These are phyloP conservation scores for Clarias fuscus DNA, from an alignment of 2,797 vertebrate genomes.

Conservation along the genomic window DNA sequence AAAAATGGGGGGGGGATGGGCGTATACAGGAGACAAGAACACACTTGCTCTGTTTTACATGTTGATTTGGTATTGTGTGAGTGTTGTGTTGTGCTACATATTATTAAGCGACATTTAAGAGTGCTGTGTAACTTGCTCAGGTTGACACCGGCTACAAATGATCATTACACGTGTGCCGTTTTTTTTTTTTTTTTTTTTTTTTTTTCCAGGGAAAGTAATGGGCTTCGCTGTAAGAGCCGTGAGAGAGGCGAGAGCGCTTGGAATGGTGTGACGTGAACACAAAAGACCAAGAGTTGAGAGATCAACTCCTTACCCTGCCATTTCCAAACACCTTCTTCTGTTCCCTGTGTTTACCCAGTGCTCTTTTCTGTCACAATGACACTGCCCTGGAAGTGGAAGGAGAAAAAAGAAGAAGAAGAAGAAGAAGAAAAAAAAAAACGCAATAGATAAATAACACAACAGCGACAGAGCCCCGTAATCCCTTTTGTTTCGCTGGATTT, in stretches of 20 bases:
- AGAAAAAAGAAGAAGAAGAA: neutral
- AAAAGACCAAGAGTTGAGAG: constrained; percentile 54
- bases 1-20: neutral
- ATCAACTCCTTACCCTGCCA: constrained; percentile 54
- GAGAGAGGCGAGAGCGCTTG: neutral
- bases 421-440: constrained; percentile 31
- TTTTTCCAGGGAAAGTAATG: neutral
- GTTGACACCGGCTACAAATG: constrained; percentile 21
- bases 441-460: constrained; percentile 64
- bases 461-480: constrained; percentile 59
- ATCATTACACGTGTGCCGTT: constrained; percentile 17
- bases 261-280: constrained; percentile 47
- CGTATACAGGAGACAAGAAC: neutral
- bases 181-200: constrained; percentile 23
- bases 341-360: constrained; percentile 57
- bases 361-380: constrained; percentile 57
- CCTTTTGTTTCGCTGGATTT: constrained; percentile 63
- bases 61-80: constrained; percentile 19
- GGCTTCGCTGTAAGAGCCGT: neutral
- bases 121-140: constrained; percentile 7
- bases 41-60: neutral
- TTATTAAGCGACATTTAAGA: constrained; percentile 18
- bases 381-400: constrained; percentile 44
- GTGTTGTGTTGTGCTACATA: neutral
- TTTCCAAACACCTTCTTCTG: constrained; percentile 55